Conservation (phyloP, 2,797 vertebrate species). For the Gila robusta region DNA sequence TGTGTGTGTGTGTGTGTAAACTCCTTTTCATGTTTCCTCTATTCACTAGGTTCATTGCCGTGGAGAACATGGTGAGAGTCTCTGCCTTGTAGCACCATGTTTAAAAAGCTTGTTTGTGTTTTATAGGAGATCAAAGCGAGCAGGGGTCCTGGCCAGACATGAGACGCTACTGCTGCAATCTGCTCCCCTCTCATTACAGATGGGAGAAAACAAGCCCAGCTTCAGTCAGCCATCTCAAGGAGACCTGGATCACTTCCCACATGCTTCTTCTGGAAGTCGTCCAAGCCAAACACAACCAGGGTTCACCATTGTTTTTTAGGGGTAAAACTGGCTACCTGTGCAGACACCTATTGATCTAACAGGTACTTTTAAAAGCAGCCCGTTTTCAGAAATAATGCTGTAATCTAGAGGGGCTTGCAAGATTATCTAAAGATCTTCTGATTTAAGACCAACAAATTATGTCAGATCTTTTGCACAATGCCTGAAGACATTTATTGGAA, state of each 20-base stretch:
- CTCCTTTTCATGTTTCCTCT: conserved; percentile 16
- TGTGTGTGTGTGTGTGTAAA: conserved; percentile 18
- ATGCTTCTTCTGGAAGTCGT: conserved; percentile 65
- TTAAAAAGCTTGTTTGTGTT: conserved; percentile 79
- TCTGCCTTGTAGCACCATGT: conserved; percentile 66
- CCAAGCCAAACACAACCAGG: conserved; percentile 70
- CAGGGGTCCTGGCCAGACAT: conserved; percentile 79
- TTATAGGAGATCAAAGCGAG: conserved; percentile 80
- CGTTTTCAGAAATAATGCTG: background rate
- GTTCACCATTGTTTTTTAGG: conserved; percentile 12
- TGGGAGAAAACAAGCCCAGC: conserved; percentile 68
- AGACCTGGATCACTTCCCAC: conserved; percentile 78
- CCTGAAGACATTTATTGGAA: background rate
- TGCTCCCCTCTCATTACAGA: conserved; percentile 76
- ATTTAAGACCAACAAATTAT: background rate
- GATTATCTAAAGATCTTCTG: background rate
- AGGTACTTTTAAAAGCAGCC: conserved; percentile 14
- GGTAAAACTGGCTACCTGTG: conserved; percentile 31
- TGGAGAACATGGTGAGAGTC: conserved; percentile 50
- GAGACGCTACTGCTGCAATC: conserved; percentile 76
- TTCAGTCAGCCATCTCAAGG: conserved; percentile 67
- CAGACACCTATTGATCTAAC: conserved; percentile 34
- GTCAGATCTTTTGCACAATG: background rate
- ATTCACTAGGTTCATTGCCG: conserved; percentile 18
- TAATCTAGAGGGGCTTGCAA: background rate